These are phyloP conservation scores for Nomia melanderi DNA, from an alignment of 1,140 invertebrate species.

Conservation along the genomic window DNA sequence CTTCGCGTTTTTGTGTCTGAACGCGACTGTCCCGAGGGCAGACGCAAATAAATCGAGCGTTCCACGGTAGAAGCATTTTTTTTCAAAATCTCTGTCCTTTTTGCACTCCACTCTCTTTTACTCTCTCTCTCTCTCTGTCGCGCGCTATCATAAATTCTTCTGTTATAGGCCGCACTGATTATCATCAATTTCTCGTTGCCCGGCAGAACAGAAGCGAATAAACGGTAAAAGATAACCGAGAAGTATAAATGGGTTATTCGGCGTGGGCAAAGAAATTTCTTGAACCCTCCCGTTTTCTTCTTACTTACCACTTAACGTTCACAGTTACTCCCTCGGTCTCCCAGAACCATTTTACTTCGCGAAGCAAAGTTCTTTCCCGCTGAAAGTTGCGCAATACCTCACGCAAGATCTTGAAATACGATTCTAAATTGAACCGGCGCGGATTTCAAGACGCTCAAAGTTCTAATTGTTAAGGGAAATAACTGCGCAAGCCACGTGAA, in stretches of 20 bases:
- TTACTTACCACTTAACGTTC: slow-evolving; percentile 4
- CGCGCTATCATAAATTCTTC: no score
- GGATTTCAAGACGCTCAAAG: background rate
- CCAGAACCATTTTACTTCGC: background rate
- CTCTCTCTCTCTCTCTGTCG: background rate
- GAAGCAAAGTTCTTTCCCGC: background rate
- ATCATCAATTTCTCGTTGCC: slow-evolving; percentile 5
- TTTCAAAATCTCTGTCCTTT: background rate
- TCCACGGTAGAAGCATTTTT: background rate
- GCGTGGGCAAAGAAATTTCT: slow-evolving; percentile 14
- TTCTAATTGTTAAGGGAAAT: background rate
- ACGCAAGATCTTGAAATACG: background rate
- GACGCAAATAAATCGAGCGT: slow-evolving; percentile 2
- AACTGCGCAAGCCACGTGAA: background rate
- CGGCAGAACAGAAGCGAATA: background rate
- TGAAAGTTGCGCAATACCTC: background rate
- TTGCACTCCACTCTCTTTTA: no score
- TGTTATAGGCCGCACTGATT: background rate
- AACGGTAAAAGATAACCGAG: slow-evolving; percentile 4
- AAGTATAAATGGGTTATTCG: slow-evolving; percentile 40
- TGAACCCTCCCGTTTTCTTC: slow-evolving; percentile 3
- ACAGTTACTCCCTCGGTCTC: background rate
- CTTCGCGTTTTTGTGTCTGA: background rate
- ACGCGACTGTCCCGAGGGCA: background rate
- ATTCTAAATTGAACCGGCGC: background rate